Percentiles rank a stretch among this genome's conserved stretches.
Evolutionary conservation across 2,797 vertebrate species (phyloP).

Genomic region (Remorina albescens): DNA sequence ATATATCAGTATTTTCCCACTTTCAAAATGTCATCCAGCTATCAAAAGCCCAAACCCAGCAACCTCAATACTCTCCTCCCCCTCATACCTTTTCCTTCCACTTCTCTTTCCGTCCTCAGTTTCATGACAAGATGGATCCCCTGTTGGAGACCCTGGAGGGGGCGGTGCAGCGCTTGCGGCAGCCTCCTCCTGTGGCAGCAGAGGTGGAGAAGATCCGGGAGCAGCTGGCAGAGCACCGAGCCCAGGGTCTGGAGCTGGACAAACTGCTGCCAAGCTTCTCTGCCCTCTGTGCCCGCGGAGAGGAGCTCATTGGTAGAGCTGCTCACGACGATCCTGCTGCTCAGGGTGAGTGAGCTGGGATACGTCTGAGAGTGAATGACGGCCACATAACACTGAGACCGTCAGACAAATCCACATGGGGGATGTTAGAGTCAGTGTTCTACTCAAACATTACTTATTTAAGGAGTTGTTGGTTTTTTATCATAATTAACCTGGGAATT

Average conservation of each 20-base stretch:
- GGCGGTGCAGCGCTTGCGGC: conserved; percentile 90
- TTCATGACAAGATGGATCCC: conserved; percentile 98
- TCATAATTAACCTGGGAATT: too few relatives aligned
- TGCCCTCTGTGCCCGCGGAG: conserved; percentile 92
- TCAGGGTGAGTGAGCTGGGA: conserved; percentile 86
- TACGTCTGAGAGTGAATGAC: conserved; percentile 1
- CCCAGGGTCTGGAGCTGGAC: conserved; percentile 93
- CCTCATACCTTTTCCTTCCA: conserved; percentile 62
- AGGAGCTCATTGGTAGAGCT: conserved; percentile 93
- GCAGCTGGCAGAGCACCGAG: conserved; percentile 94
- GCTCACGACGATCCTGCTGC: conserved; percentile 94
- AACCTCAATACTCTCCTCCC: conserved; percentile 63
- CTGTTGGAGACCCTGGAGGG: conserved; percentile 95
- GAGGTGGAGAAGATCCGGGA: conserved; percentile 99
- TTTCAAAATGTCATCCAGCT: conserved; percentile 56
- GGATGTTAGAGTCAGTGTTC: neutral
- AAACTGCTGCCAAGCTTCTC: conserved; percentile 97
- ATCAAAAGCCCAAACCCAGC: conserved; percentile 25
- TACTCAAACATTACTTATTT: too few relatives aligned
- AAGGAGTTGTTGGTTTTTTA: too few relatives aligned
- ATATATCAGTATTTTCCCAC: conserved; percentile 48
- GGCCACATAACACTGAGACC: neutral
- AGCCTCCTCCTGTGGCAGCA: conserved; percentile 94
- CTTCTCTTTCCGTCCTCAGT: conserved; percentile 87
- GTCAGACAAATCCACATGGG: too few relatives aligned